Evolutionary conservation across 2,113 vertebrate genomes (phyloP), one percentile per base, ranked within the genome.

Genomic region (Laticauda colubrina): DNA sequence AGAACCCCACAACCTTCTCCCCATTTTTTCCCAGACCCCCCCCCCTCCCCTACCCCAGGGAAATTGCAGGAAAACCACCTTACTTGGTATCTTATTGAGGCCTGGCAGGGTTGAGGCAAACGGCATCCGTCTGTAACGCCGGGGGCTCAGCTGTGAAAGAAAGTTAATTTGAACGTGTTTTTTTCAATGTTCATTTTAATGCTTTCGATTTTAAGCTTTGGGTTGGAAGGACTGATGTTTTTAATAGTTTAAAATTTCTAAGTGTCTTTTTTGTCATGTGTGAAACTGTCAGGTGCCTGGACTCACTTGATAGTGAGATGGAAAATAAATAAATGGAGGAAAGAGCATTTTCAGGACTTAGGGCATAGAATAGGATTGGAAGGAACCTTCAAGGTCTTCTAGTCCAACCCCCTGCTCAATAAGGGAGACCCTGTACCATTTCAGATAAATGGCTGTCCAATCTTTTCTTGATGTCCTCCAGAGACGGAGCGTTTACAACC

Each of bases 61-160:
- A 14, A 59, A 61, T 2, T 12, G 39, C 34, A 59, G 34, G 12
- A 26, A 61, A 89, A 29, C 56, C 29, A 10, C 3, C 87, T 97
- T 96, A 99, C 98, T 97, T 94, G 96, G 81, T 18, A 95, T 94
- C 75, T 96, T 97, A 90, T 89, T 95, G 92, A 96, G 90, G 56
- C 96, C 97, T 1, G 97, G 95, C 29, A 98, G 95, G 53, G 97
- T 97, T 86, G 98, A 97, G 11, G 98, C 94, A 94, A 98, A 98
- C 59, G 98, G 97, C 94, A 92, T 90, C 2, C 75, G 85, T 51
- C 89, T 51, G 3, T 98, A 97, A 93, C 97, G 97, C 90, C 97
- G 95, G 92, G 98, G 97, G 96, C 92, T 91, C 90, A 96, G 26
- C 96, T 95, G 88, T 1, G 45, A 5, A 64, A 5, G 6, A 81